Conservation (phyloP, 2,113 vertebrate species). For the Ceyx melanurus region DNA sequence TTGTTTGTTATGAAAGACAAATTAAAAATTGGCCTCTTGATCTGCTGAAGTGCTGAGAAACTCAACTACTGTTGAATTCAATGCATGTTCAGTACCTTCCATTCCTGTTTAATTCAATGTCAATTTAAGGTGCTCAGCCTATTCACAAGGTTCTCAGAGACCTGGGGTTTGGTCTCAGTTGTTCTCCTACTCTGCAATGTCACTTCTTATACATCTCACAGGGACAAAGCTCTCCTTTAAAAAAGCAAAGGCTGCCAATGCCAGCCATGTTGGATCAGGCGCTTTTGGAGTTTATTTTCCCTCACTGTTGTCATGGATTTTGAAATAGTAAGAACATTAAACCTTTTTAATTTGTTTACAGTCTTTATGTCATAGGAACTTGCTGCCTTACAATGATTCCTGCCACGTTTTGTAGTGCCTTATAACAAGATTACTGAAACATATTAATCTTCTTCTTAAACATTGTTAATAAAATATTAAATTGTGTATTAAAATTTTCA, state of each 20-base stretch:
- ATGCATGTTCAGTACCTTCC: background rate
- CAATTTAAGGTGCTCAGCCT: background rate
- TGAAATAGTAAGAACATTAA: conserved; percentile 1
- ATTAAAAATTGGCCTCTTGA: conserved; percentile 41
- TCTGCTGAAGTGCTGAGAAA: conserved; percentile 30
- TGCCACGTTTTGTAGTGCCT: conserved; percentile 21
- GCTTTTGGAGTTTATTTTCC: background rate
- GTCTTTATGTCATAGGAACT: background rate
- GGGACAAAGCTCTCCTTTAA: background rate
- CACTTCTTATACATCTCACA: background rate
- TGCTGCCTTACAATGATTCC: conserved; percentile 15
- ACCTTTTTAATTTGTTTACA: conserved; percentile 25
- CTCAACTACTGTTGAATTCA: background rate
- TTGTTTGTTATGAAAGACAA: conserved; percentile 51
- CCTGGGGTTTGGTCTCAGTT: background rate
- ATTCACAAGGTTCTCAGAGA: background rate
- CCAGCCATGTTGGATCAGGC: background rate
- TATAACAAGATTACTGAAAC: conserved; percentile 33
- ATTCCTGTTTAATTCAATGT: conserved; percentile 32
- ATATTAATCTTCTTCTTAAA: conserved; percentile 58
- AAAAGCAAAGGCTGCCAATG: background rate
- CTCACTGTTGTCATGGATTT: background rate
- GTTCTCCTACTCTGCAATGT: background rate
- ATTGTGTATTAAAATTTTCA: conserved; percentile 68
- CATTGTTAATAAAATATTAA: conserved; percentile 78